Conservation (phyloP, 1,140 invertebrate species). For the Globodera ellingtonae region DNA sequence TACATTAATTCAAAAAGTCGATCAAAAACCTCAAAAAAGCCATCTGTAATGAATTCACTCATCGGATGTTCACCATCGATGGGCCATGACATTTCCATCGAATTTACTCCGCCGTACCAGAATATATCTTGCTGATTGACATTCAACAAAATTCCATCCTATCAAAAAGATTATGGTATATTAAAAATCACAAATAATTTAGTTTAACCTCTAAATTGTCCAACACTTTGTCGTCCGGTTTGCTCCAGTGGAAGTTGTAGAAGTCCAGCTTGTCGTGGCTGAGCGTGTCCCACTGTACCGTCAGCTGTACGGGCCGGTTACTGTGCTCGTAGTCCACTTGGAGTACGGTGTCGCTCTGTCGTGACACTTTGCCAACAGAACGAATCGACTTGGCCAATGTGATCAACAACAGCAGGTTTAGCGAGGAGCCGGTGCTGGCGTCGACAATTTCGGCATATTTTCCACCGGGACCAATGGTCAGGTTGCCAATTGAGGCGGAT, state of each 20-base stretch:
- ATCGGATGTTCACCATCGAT: slow-evolving; percentile 15
- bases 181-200: too few relatives aligned
- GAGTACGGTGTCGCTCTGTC: neutral
- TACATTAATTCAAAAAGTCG: too few relatives aligned
- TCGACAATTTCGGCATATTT: neutral
- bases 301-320: slow-evolving; percentile 10
- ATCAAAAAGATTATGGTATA: neutral
- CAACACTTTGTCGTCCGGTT: slow-evolving; percentile 8
- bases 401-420: neutral
- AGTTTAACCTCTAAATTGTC: slow-evolving; percentile 3
- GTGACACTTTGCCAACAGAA: neutral
- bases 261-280: slow-evolving; percentile 17
- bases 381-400: neutral
- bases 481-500: slow-evolving; percentile 7
- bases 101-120: slow-evolving; percentile 41
- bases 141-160: neutral
- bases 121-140: neutral
- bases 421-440: neutral
- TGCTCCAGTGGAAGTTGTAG: slow-evolving; percentile 29
- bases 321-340: neutral
- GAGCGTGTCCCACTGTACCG: slow-evolving; percentile 4
- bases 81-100: slow-evolving; percentile 33
- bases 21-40: too few relatives aligned
- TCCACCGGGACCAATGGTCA: neutral
- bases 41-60: too few relatives aligned